A percentile compares a stretch with the other conserved stretches of the same genome.
phyloP scores from a whole-genome alignment of 2,888 invertebrate genomes.

The Apodemia mormo region DNA sequence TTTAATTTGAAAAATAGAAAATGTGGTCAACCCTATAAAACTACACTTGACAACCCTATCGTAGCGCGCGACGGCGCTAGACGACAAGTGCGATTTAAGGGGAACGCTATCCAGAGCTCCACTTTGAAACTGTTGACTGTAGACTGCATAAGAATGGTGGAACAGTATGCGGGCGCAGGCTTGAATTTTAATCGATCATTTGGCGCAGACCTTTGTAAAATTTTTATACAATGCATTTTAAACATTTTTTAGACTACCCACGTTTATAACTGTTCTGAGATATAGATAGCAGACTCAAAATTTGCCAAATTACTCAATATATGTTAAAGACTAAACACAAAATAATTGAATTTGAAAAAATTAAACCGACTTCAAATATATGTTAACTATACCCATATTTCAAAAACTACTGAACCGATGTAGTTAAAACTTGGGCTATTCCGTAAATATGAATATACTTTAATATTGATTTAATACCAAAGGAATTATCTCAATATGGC shows the following conservation, averaged over 20 bases:
- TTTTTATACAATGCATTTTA: background rate
- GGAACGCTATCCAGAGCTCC: conserved; percentile 5
- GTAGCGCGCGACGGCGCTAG: conserved; percentile 7
- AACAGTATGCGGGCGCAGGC: conserved; percentile 15
- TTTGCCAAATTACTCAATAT: too few species aligned
- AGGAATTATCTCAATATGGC: too few species aligned
- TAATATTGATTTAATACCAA: too few species aligned
- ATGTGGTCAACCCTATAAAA: background rate
- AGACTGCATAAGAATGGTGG: conserved; percentile 17
- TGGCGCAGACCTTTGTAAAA: conserved; percentile 14
- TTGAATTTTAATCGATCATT: conserved; percentile 8
- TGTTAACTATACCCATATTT: too few species aligned
- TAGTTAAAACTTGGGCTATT: too few species aligned
- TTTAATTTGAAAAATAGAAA: background rate
- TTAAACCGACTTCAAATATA: too few species aligned
- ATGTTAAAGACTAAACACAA: too few species aligned
- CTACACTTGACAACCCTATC: conserved; percentile 3
- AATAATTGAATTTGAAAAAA: too few species aligned
- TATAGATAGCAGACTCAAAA: too few species aligned
- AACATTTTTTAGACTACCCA: background rate
- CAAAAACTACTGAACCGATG: too few species aligned
- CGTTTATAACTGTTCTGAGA: too few species aligned
- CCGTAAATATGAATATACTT: too few species aligned
- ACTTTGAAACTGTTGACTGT: conserved; percentile 15
- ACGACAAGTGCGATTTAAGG: conserved; percentile 18